Base-by-base conservation (phyloP, 2,113 vertebrate genomes). In the Zosterops japonicus region DNA sequence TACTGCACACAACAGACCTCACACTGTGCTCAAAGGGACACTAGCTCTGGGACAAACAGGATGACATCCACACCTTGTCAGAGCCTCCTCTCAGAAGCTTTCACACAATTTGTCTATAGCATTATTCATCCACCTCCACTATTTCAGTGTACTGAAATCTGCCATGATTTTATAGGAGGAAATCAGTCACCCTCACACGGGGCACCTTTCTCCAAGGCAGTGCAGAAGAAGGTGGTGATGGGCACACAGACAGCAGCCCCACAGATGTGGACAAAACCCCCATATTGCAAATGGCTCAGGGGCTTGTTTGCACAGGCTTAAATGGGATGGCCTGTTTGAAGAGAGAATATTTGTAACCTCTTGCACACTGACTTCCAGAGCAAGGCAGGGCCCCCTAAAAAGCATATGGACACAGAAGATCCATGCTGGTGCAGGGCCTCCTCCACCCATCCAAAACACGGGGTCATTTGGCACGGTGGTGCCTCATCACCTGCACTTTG, bases 161-260 rank as follows among this genome's bases (percentile, higher is more conserved):
- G 39, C 68, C 46, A 50, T 22, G 21, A 5, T n/a, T 74, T 77
- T 60, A 63, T 24, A 72, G 75, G 21, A 68, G 28, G 33, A 91
- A 90, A 59, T 20, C 4, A 36, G 39, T 8, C 33, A 89, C 13
- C 24, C 31, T 46, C 60, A 68, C 8, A 31, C 23, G 50, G 13
- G 24, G 18, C 0, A 0, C 12, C 27, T 23, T 78, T 44, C 56
- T 63, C 35, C 69, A 68, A 63, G 44, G 7, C 27, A 2, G 0
- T 10, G 25, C 25, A 79, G 60, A 24, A 49, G 14, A 57, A 67
- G 29, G 11, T 47, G 29, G 52, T 16, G 31, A 53, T 33, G 63
- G 67, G 46, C 71, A 60, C 27, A 12, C 35, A 61, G 87, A 42
- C 2, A 65, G 53, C 29, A 72, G 55, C 33, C 19, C 55, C 36